Conservation (phyloP, 2,113 vertebrate genomes). For the Anarhynchus alexandrinus region DNA sequence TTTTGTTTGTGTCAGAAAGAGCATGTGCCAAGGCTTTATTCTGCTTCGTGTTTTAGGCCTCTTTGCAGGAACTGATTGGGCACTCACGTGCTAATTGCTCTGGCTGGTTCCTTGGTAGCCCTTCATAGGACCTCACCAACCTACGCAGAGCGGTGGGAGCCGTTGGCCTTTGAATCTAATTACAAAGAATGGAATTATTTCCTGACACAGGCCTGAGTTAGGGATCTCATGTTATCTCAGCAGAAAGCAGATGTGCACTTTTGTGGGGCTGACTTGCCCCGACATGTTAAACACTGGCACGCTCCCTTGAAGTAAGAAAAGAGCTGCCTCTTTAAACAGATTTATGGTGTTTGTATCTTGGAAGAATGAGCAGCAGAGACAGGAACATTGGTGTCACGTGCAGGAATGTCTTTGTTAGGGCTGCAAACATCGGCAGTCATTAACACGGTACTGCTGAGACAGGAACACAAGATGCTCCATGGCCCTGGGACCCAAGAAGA, state of each 20-base stretch:
- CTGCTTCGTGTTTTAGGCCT: neutral
- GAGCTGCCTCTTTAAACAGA: neutral
- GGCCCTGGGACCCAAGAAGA: neutral
- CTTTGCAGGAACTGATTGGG: neutral
- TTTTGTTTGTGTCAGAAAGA: neutral
- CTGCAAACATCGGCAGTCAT: neutral
- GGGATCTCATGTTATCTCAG: neutral
- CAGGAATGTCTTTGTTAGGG: neutral
- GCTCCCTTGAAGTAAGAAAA: neutral
- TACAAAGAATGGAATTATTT: neutral
- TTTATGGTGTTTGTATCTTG: neutral
- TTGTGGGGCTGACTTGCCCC: neutral
- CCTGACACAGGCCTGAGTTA: neutral
- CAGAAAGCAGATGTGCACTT: neutral
- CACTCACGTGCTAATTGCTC: neutral
- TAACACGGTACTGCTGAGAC: neutral
- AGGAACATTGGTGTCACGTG: accelerated
- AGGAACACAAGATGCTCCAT: neutral
- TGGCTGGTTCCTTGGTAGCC: neutral
- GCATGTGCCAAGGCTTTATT: neutral
- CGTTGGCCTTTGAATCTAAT: neutral
- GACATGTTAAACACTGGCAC: neutral
- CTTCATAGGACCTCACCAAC: neutral
- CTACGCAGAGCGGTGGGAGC: neutral
- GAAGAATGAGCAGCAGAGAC: neutral